phyloP scores from a whole-genome alignment of 2,797 vertebrate genomes.

The Pteropus rufus region DNA sequence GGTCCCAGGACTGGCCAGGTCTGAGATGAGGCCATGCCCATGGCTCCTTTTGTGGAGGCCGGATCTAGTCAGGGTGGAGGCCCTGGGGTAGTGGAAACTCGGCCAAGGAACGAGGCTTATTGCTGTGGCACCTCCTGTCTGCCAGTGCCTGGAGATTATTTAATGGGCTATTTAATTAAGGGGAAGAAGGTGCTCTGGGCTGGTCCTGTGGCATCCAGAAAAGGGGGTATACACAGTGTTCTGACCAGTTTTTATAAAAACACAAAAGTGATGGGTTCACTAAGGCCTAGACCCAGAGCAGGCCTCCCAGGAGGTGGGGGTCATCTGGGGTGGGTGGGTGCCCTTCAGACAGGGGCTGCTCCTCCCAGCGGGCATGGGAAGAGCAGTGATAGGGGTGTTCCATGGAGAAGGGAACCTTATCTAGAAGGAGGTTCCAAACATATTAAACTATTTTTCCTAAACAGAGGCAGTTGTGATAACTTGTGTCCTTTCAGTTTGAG shows the following conservation, averaged over 20 bases:
- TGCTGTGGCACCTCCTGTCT: neutral
- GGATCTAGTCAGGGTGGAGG: neutral
- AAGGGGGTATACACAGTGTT: constrained; percentile 33
- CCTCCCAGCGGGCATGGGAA: constrained; percentile 72
- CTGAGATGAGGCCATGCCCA: neutral
- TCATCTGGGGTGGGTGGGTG: neutral
- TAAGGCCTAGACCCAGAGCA: neutral
- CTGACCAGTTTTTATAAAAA: constrained; percentile 60
- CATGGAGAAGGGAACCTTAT: constrained; percentile 12
- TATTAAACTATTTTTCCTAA: constrained; percentile 76
- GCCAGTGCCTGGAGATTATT: constrained; percentile 59
- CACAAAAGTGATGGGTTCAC: neutral
- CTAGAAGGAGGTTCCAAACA: constrained; percentile 49
- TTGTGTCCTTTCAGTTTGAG: neutral
- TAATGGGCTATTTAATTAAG: constrained; percentile 76
- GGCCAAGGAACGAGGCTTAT: neutral
- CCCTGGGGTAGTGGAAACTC: neutral
- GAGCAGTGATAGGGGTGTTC: constrained; percentile 26
- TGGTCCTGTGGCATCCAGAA: constrained; percentile 55
- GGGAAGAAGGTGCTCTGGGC: constrained; percentile 59
- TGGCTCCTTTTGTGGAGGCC: neutral
- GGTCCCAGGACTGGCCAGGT: neutral
- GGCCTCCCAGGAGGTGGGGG: constrained; percentile 28
- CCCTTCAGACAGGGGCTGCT: constrained; percentile 33
- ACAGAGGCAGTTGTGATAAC: constrained; percentile 35